Evolutionary conservation across 2,113 vertebrate species (phyloP), one percentile per base, ranked within the genome.

Genomic region (Axis porcinus): DNA sequence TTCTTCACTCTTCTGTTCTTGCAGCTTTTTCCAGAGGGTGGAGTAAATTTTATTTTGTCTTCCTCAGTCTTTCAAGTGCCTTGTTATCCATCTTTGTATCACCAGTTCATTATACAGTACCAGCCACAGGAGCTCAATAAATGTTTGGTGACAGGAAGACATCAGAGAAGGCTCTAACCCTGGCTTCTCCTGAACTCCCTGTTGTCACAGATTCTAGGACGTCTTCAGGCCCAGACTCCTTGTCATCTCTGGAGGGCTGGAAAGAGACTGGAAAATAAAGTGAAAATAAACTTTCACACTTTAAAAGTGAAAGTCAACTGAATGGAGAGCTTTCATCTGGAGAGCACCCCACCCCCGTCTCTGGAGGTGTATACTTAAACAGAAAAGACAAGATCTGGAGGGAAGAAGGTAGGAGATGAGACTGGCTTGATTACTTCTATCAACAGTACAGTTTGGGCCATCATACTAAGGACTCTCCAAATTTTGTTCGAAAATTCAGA

Each of bases 401-500:
- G 13, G 19, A 60, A n/a, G 4, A 21, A 1, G 30, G 9, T 2
- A 27, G 30, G 30, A 13, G 8, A 50, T 40, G 17, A 54, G 12
- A 60, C 9, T 11, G 36, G 43, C 28, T 52, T 62, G 9, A 30
- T 50, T 33, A 57, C 47, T 93, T 54, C 45, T 78, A 14, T 47
- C 60, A 81, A 30, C 5, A 78, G 57, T 36, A 74, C 70, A 23
- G 52, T 64, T 47, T 11, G 40, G 60, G 13, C 14, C 17, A 25
- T 43, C 8, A 14, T 6, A 55, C 28, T 58, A 64, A 92, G 14
- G 33, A 2, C 5, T 82, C n/a, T 84, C 27, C 25, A 60, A 47
- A 28, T 70, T 50, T 95, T 52, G 9, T 82, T 67, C 8, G n/a
- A 23, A 84, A 94, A 40, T 43, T 89, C 84, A 88, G 62, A 16